Base-by-base conservation (phyloP, 2,113 vertebrate species). In the Periophthalmodon schlosseri region DNA sequence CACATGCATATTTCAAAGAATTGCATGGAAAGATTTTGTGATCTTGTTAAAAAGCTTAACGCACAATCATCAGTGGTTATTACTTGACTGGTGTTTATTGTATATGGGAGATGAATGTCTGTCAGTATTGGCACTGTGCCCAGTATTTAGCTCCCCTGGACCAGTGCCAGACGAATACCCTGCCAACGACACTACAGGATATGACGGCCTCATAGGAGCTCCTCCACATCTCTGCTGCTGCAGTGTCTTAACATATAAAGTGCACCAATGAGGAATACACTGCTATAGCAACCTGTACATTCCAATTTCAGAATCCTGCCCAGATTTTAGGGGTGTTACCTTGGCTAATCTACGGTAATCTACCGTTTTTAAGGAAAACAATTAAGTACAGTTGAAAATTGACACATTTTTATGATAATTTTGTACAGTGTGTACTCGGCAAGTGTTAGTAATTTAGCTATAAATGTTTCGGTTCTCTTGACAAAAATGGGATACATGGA, bases 91-190 rank as follows among this genome's bases (percentile, higher is more conserved):
- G 1, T 3, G 65, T 21, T 69, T 76, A 74, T 33, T 23, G 28
- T 61, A 80, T 33, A 64, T 50, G 73, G 75, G 12, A 54, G n/a
- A 77, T 75, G 10, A 44, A 28, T 57, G 23, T 69, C 39, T 76
- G 49, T 74, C 33, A 79, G 57, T 36, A 8, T 34, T 84, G 85
- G 85, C 85, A 15, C 1, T 14, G 36, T 61, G 73, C 75, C 79
- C 54, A 68, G 61, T 76, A 23, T 52, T 78, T 68, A 77, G 36
- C 50, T 60, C 39, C 36, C 36, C 21, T 46, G 78, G 63, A 76
- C 20, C 5, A 0, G 14, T 65, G 68, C 77, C 72, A 80, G 61
- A 57, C 74, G 23, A 0, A 3, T n/a, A 18, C 50, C 4, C n/a
- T 64, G 67, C 72, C 68, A 75, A 24, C n/a, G 77, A 60, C 56